A percentile compares a stretch with the other conserved stretches of the same genome.
These are phyloP conservation scores for Corella eumyota DNA, from an alignment of 23 tunicate genomes.

Conservation along the genomic window DNA sequence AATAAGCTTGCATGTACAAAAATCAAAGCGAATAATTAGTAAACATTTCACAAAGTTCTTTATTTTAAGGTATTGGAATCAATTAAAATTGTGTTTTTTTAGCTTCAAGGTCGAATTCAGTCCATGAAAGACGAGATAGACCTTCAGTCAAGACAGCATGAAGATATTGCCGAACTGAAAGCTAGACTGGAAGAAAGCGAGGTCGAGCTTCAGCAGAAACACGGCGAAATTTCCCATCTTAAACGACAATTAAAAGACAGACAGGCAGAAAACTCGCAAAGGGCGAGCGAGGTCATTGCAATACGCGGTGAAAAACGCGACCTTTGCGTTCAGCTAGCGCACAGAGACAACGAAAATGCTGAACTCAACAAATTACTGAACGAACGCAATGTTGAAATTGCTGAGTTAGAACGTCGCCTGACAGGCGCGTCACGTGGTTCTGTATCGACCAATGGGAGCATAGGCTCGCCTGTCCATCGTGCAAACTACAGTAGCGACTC, in stretches of 20 bases:
- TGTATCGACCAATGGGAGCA: not conserved
- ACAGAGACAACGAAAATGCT: conserved; percentile 15
- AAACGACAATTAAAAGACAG: conserved; percentile 35
- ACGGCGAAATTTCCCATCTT: conserved; percentile 28
- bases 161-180: conserved; percentile 13
- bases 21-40: too few species aligned
- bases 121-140: conserved; percentile 56
- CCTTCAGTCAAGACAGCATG: conserved; percentile 22
- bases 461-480: not conserved
- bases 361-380: conserved; percentile 9
- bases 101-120: conserved; percentile 43
- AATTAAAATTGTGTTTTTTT: not conserved
- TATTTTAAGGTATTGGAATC: too few species aligned
- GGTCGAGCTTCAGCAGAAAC: conserved; percentile 25
- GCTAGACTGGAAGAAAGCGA: conserved; percentile 41
- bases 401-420: conserved; percentile 34
- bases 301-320: conserved; percentile 24
- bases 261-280: conserved; percentile 13
- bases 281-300: conserved; percentile 20
- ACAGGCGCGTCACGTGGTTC: conserved; percentile 1
- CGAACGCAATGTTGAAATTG: conserved; percentile 17
- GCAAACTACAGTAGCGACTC: not conserved
- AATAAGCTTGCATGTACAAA: too few species aligned
- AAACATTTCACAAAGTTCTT: too few species aligned
- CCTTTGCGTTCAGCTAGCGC: conserved; percentile 9